These are phyloP conservation scores for Oligia latruncula DNA, from an alignment of 2,888 invertebrate genomes.

Conservation along the genomic window DNA sequence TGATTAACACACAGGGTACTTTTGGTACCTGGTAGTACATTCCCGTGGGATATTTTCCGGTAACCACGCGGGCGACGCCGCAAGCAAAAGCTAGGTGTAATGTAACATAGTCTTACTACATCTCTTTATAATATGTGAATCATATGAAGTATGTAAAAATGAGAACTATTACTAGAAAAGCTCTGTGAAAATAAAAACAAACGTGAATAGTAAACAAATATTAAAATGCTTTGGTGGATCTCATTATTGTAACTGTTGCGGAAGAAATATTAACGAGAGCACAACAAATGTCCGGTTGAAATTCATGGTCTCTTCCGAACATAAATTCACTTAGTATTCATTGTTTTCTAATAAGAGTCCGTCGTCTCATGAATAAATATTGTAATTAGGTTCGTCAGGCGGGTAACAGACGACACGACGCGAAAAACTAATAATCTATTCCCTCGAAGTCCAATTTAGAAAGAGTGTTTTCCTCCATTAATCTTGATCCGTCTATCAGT, in stretches of 20 bases:
- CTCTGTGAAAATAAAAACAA: neutral
- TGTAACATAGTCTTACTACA: neutral
- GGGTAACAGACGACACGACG: constrained; percentile 59
- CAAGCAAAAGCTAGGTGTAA: too few relatives aligned
- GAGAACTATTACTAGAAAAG: neutral
- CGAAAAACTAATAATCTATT: constrained; percentile 83
- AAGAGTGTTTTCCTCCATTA: constrained; percentile 80
- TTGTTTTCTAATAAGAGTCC: constrained; percentile 72
- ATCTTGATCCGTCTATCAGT: constrained; percentile 82
- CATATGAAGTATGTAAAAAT: neutral
- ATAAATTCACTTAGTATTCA: constrained; percentile 73
- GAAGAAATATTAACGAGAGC: constrained; percentile 54
- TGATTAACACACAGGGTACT: too few relatives aligned
- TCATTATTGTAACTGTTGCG: constrained; percentile 10
- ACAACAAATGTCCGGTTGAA: constrained; percentile 55
- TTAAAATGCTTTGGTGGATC: constrained; percentile 4
- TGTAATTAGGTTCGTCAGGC: constrained; percentile 71
- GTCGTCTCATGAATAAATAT: constrained; percentile 76
- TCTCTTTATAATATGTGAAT: too few relatives aligned
- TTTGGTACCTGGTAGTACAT: too few relatives aligned
- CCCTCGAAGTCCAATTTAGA: constrained; percentile 77
- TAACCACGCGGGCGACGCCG: too few relatives aligned
- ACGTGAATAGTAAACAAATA: neutral
- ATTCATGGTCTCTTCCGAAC: constrained; percentile 66
- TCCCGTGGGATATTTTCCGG: too few relatives aligned